Percentiles rank a stretch among this genome's conserved stretches.
Conservation (phyloP, 2,797 vertebrate genomes). For the Semotilus atromaculatus region DNA sequence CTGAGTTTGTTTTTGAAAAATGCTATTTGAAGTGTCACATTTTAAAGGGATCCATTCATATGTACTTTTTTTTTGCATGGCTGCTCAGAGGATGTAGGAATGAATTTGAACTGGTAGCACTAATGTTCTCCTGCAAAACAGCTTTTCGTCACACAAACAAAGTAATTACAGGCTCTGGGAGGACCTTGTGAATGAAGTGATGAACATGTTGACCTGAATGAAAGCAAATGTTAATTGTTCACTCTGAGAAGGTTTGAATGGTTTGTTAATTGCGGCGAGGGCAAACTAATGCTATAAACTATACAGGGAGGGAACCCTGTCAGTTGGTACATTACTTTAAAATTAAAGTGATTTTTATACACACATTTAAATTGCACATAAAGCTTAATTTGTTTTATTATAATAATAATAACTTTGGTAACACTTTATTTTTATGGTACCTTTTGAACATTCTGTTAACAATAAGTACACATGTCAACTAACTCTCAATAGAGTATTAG, state of each 20-base stretch:
- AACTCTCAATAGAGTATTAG: no score
- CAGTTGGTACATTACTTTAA: not conserved
- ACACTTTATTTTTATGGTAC: no score
- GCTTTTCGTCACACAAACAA: not conserved
- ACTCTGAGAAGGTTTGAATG: not conserved
- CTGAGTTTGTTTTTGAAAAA: not conserved
- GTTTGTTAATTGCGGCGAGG: not conserved
- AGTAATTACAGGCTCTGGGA: not conserved
- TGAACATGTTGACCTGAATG: not conserved
- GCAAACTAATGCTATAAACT: not conserved
- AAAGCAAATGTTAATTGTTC: slow-evolving; percentile 5
- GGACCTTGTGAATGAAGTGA: not conserved
- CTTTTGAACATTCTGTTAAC: no score
- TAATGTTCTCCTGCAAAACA: not conserved
- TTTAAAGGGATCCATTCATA: not conserved
- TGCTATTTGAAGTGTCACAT: not conserved
- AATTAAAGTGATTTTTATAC: not conserved
- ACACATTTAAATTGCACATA: not conserved
- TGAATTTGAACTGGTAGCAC: not conserved
- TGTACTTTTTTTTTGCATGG: not conserved
- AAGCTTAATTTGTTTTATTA: not conserved
- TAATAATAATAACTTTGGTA: no score
- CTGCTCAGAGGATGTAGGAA: not conserved
- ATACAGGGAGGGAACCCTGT: not conserved
- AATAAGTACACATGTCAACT: no score